Percentiles rank a stretch among this genome's conserved stretches.
phyloP scores from a whole-genome alignment of 1,140 invertebrate genomes.

The Anastatus disparis region DNA sequence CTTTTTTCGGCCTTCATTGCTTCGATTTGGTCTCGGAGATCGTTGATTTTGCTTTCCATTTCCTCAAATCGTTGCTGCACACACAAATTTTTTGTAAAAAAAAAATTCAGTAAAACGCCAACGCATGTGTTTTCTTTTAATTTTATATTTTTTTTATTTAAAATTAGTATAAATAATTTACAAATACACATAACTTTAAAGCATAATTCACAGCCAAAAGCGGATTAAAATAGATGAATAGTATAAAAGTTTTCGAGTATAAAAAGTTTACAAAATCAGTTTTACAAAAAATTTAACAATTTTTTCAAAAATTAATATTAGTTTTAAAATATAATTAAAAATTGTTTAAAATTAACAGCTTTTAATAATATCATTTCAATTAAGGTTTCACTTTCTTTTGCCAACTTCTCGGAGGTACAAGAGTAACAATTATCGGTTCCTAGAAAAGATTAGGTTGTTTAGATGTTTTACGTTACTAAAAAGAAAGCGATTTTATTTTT shows the following conservation, averaged over 20 bases:
- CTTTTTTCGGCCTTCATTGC: conserved; percentile 60
- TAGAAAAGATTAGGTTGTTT: conserved; percentile 52
- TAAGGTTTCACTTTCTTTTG: conserved; percentile 57
- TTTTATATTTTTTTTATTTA: conserved; percentile 51
- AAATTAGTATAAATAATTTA: conserved; percentile 11
- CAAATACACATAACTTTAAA: conserved; percentile 39
- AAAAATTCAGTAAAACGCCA: conserved; percentile 60
- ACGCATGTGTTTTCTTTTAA: conserved; percentile 28
- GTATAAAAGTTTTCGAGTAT: conserved; percentile 6
- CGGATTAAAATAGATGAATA: conserved; percentile 5
- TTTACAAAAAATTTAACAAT: not conserved
- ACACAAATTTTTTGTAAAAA: conserved; percentile 54
- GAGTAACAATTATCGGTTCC: conserved; percentile 59
- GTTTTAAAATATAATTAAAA: not conserved
- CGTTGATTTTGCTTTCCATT: conserved; percentile 64
- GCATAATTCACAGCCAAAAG: conserved; percentile 5
- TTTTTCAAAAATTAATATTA: not conserved
- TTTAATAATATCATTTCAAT: conserved; percentile 24
- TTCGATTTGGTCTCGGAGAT: conserved; percentile 60
- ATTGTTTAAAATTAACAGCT: not conserved
- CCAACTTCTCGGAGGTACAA: conserved; percentile 59
- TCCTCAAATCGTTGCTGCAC: conserved; percentile 64
- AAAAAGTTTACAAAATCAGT: not conserved
- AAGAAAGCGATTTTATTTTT: not conserved
- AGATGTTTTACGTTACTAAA: conserved; percentile 7